Percentiles rank a stretch among this genome's conserved stretches.
Evolutionary conservation across 2,797 vertebrate species (phyloP).

Genomic region (Xyrichtys novacula): DNA sequence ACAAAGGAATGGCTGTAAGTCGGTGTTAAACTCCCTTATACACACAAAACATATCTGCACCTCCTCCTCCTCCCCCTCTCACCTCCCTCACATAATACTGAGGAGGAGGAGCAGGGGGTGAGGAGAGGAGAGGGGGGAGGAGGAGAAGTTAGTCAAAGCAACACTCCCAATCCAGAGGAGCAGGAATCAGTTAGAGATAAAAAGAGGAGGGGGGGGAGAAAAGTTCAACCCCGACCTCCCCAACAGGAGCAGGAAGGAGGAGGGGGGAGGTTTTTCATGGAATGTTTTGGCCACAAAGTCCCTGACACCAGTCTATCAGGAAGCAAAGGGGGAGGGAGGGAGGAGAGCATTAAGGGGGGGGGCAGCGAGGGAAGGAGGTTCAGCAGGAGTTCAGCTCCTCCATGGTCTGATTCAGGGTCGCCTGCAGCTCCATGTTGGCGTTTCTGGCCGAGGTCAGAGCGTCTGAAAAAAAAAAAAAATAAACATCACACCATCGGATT

Average conservation of each 20-base stretch:
- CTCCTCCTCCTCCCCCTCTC: constrained; percentile 25
- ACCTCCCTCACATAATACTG: constrained; percentile 29
- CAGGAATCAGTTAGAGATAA: constrained; percentile 13
- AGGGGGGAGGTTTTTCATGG: constrained; percentile 10
- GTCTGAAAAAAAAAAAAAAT: constrained; percentile 78
- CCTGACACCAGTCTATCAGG: constrained; percentile 14
- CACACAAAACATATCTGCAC: constrained; percentile 1
- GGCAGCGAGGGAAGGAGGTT: constrained; percentile 36
- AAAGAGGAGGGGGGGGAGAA: neutral
- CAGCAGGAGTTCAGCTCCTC: constrained; percentile 94
- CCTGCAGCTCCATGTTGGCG: constrained; percentile 90
- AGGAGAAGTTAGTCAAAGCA: constrained; percentile 12
- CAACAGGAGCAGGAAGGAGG: constrained; percentile 4
- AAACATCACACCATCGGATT: too few species aligned
- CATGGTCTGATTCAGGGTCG: constrained; percentile 93
- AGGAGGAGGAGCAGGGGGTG: neutral
- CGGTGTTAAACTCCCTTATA: constrained; percentile 40
- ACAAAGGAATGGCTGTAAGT: constrained; percentile 33
- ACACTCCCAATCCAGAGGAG: constrained; percentile 23
- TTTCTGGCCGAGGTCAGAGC: constrained; percentile 89
- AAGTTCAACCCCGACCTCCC: neutral
- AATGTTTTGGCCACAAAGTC: constrained; percentile 28
- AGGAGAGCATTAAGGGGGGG: neutral
- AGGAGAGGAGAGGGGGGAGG: fast-evolving
- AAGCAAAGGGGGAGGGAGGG: constrained; percentile 14